Conservation (phyloP, 2,113 vertebrate genomes). For the Centropus bengalensis region DNA sequence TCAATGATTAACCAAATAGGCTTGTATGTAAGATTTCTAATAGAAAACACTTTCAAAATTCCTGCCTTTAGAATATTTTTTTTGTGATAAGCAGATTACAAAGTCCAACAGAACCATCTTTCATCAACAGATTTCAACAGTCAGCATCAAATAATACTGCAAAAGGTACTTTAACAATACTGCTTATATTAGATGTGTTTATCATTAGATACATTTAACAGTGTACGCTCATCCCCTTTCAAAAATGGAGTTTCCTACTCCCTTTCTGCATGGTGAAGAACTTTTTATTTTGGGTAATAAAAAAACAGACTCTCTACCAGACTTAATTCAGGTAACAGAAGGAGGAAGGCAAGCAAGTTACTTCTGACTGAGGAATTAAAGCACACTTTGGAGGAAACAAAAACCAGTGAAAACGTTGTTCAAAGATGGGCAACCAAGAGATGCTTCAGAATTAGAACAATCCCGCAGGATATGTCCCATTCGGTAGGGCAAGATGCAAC, state of each 20-base stretch:
- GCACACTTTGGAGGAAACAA: neutral
- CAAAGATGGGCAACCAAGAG: neutral
- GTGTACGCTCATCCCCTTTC: neutral
- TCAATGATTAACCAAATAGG: neutral
- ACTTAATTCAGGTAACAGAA: neutral
- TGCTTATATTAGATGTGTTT: neutral
- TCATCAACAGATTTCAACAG: neutral
- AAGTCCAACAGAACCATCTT: neutral
- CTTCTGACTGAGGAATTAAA: neutral
- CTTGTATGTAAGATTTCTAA: neutral
- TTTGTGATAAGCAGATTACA: neutral
- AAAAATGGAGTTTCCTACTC: neutral
- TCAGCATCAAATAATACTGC: neutral
- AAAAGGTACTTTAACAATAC: neutral
- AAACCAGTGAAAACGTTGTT: neutral
- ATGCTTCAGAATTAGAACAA: neutral
- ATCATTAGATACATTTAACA: neutral
- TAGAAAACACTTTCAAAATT: neutral
- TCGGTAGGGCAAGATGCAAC: neutral
- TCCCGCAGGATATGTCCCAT: neutral
- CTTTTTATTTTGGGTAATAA: neutral
- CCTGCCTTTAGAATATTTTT: neutral
- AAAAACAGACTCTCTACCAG: neutral
- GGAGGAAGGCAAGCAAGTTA: neutral
- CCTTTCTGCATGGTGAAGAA: neutral